phyloP scores from a whole-genome alignment of 1,140 invertebrate genomes.

The Psix sp. region DNA sequence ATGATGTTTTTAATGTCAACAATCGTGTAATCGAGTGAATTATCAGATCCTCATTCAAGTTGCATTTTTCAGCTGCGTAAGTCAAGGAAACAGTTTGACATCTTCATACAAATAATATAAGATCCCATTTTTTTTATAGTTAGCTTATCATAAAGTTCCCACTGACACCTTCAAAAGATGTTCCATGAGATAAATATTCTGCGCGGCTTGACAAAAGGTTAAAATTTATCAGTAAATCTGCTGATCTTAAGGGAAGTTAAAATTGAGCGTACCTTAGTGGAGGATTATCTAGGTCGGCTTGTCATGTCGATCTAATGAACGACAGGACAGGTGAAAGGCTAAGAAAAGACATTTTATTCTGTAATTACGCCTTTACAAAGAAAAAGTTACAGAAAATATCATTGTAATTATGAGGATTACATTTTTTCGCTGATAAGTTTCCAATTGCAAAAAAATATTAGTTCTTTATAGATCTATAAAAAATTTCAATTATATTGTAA shows the following conservation, averaged over 20 bases:
- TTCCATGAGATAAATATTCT: too few species aligned
- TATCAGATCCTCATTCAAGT: slow-evolving; percentile 17
- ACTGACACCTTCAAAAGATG: too few species aligned
- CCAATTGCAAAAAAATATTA: too few species aligned
- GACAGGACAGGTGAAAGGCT: slow-evolving; percentile 51
- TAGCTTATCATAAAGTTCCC: too few species aligned
- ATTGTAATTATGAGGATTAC: background rate
- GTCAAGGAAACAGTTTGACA: background rate
- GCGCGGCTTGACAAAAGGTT: too few species aligned
- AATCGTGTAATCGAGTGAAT: slow-evolving; percentile 20
- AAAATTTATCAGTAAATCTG: too few species aligned
- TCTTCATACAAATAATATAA: too few species aligned
- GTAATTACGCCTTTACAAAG: slow-evolving; percentile 4
- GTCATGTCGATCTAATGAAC: slow-evolving; percentile 32
- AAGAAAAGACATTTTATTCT: slow-evolving; percentile 27
- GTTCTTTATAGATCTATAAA: too few species aligned
- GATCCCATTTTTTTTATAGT: too few species aligned
- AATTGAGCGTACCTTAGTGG: slow-evolving; percentile 17
- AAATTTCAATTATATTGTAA: too few species aligned
- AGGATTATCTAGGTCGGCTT: slow-evolving; percentile 33
- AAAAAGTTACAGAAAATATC: slow-evolving; percentile 10
- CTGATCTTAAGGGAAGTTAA: too few species aligned
- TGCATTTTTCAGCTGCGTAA: background rate
- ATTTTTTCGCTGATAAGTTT: too few species aligned
- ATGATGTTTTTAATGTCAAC: slow-evolving; percentile 37